Evolutionary conservation across 2,797 vertebrate genomes (phyloP), one percentile per base, ranked within the genome.

Genomic region (Channallabes apus): DNA sequence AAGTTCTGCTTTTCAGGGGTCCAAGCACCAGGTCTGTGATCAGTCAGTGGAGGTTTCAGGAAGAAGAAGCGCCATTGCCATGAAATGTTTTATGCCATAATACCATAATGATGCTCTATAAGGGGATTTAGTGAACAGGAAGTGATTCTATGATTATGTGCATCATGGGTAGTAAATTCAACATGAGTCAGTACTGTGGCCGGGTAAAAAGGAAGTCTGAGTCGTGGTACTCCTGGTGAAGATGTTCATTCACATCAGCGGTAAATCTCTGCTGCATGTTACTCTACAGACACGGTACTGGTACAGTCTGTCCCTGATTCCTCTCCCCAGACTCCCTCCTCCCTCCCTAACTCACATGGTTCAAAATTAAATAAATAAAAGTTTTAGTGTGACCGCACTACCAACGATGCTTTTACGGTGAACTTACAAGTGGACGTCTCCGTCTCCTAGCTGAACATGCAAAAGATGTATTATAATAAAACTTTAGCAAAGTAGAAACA

Each of bases 271-370:
- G 14, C 24, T 2, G 4, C 27, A 15, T 65, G 62, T 29, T 3
- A 14, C 27, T 65, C 27, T 32, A 32, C 64, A 32, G 46, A 38
- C 82, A 38, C 80, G 82, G 84, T 84, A 82, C 22, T 79, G 72
- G 56, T 80, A 83, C 86, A 22, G 62, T 64, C 84, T 86, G 88
- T 62, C 84, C 88, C 82, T 59, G 73, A 84, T 82, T 64, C 79
- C 27, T 64, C 35, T 88, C 87, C 89, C 80, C 77, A 56, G 2
- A 82, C 87, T 72, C 68, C 4, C n/a, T 24, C 29, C 71, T 87
- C 64, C 56, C 81, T 15, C 64, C 67, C 79, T 86, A 79, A 89
- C 86, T 85, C 83, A 85, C 86, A 85, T 83, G 65, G 64, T 61
- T 73, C 77, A 46, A 46, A 46, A 46, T 1, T 35, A 35, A 35